A percentile compares a stretch with the other conserved stretches of the same genome.
phyloP scores from a whole-genome alignment of 1,140 invertebrate genomes.

The Wasmannia auropunctata region DNA sequence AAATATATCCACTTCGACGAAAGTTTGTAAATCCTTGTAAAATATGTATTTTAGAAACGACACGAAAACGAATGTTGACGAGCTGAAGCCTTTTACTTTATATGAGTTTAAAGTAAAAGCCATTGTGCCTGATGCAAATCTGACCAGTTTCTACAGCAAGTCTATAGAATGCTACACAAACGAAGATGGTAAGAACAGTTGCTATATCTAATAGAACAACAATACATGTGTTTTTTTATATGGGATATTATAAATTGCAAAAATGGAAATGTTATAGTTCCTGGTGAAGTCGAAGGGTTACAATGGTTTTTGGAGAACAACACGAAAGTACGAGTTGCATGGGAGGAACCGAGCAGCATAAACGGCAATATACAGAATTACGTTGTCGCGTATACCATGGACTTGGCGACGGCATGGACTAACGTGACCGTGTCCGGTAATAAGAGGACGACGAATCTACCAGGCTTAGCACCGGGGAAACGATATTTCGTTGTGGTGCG shows the following conservation, averaged over 20 bases:
- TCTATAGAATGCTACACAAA: constrained; percentile 86
- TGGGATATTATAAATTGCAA: not conserved
- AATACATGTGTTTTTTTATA: not conserved
- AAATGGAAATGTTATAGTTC: constrained; percentile 82
- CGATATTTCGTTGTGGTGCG: constrained; percentile 86
- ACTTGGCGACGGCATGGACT: constrained; percentile 79
- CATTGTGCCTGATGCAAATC: constrained; percentile 79
- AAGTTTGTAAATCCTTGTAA: constrained; percentile 4
- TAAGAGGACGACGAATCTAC: constrained; percentile 80
- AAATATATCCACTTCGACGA: not conserved
- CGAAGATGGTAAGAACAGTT: constrained; percentile 84
- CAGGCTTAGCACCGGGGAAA: constrained; percentile 82
- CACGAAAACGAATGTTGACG: constrained; percentile 82
- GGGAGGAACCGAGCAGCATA: constrained; percentile 84
- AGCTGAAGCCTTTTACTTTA: constrained; percentile 87
- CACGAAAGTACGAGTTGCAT: constrained; percentile 84
- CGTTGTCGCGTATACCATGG: constrained; percentile 82
- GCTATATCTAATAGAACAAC: not conserved
- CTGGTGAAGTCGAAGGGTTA: constrained; percentile 85
- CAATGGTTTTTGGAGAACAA: constrained; percentile 84
- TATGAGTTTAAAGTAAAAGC: constrained; percentile 88
- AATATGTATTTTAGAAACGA: constrained; percentile 81
- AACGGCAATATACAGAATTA: constrained; percentile 85
- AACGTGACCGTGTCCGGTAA: constrained; percentile 82
- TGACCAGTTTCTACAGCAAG: constrained; percentile 83